Evolutionary conservation across 2,797 vertebrate genomes (phyloP), one percentile per base, ranked within the genome.

Genomic region (Pseudochaenichthys georgianus): DNA sequence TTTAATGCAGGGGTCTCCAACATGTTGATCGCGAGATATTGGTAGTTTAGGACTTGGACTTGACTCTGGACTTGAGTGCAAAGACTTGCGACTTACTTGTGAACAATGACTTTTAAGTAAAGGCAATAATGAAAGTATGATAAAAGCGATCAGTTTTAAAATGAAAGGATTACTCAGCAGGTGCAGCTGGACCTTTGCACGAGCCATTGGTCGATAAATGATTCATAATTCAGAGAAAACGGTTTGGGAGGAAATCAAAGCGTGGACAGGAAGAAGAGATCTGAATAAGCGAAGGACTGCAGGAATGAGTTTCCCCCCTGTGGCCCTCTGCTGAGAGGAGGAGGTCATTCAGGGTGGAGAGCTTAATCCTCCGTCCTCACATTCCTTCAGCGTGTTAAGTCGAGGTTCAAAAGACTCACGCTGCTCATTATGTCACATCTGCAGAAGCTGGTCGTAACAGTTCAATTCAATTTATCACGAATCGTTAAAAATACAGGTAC

Each of bases 321-420:
- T 11, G 64, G n/a, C 41, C 66, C 41, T 48, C 57, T 41, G 74
- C 55, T 41, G 65, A 64, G 57, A 46, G 46, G 23, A 65, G 19
- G 21, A 41, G 79, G 77, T 81, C 75, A 9, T 46, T 46, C 58
- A 52, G 71, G 85, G 78, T 69, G 61, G 65, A 76, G 21, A 41
- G 58, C 38, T 89, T 89, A 87, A 89, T 89, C 82, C 82, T 51
- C 12, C 59, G 13, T 64, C 21, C 61, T 43, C 73, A 83, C 83
- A 86, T 87, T 88, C 83, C 82, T 83, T 73, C 67, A 2, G 62
- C 68, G 70, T 86, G 81, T 77, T 83, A 34, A 12, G 72, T 67
- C 13, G 48, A 74, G 72, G 71, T 72, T 73, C 77, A 84, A 64
- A 13, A 15, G 65, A 61, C 78, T 78, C 68, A 52, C 3, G 62